phyloP scores from a whole-genome alignment of 2,797 vertebrate genomes.

The Neosalanx taihuensis region DNA sequence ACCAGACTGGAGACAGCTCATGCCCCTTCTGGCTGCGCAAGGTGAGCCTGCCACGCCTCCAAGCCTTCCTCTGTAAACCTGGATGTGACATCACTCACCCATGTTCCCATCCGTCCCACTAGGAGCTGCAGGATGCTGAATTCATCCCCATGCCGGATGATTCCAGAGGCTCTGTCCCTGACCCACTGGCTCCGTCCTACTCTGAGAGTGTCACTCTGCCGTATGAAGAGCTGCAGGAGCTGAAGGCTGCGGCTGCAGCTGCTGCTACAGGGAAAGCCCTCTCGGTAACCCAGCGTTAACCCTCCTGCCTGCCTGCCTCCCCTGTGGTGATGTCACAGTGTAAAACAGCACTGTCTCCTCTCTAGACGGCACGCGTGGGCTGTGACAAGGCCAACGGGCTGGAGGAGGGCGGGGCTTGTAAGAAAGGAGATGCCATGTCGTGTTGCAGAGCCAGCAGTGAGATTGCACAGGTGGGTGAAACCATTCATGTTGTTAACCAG shows the following conservation, averaged over 20 bases:
- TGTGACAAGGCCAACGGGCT: slow-evolving; percentile 62
- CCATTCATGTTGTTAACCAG: too few species aligned
- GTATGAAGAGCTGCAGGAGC: slow-evolving; percentile 85
- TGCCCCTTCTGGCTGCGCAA: slow-evolving; percentile 95
- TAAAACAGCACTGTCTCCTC: slow-evolving; percentile 2
- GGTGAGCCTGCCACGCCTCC: slow-evolving; percentile 66
- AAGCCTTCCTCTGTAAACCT: not conserved
- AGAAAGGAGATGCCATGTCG: slow-evolving; percentile 58
- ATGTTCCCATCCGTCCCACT: slow-evolving; percentile 30
- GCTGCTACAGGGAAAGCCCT: slow-evolving; percentile 59
- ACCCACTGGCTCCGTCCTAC: slow-evolving; percentile 70
- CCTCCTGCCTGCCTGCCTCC: not conserved
- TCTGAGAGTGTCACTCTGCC: slow-evolving; percentile 85
- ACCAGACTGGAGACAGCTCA: slow-evolving; percentile 85
- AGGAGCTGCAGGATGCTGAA: slow-evolving; percentile 96
- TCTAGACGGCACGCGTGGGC: slow-evolving; percentile 71
- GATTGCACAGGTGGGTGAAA: slow-evolving; percentile 74
- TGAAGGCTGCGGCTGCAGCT: slow-evolving; percentile 80
- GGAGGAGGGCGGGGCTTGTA: slow-evolving; percentile 54
- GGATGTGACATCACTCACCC: not conserved
- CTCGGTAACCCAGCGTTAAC: slow-evolving; percentile 52
- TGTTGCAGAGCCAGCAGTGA: slow-evolving; percentile 74
- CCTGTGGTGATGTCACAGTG: not conserved
- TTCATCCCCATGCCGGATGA: slow-evolving; percentile 90
- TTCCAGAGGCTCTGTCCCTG: slow-evolving; percentile 67